phyloP scores from a whole-genome alignment of 2,888 invertebrate genomes.

The Melanophora roralis region DNA sequence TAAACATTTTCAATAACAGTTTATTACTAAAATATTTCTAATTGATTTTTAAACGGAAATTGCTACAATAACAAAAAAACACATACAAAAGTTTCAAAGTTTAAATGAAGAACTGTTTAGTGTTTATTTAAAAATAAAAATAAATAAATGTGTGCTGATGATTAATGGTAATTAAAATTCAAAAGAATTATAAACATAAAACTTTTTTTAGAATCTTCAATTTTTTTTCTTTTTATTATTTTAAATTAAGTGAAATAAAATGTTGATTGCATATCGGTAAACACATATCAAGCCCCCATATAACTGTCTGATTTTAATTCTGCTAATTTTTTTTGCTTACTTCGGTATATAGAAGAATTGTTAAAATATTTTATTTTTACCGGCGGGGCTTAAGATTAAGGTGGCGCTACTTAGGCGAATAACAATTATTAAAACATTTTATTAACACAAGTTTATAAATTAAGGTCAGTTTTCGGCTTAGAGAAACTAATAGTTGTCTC shows the following conservation, averaged over 20 bases:
- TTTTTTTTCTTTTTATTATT: not conserved
- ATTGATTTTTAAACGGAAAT: slow-evolving; percentile 1
- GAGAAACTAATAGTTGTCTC: too few relatives aligned
- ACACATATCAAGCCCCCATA: too few relatives aligned
- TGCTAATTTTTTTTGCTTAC: too few relatives aligned
- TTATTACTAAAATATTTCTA: not conserved
- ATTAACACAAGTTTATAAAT: too few relatives aligned
- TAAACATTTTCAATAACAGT: too few relatives aligned
- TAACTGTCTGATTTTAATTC: too few relatives aligned
- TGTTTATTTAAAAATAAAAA: not conserved
- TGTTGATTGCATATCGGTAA: not conserved
- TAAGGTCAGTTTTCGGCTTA: too few relatives aligned
- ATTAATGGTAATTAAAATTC: not conserved
- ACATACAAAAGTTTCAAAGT: not conserved
- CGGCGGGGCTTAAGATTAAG: too few relatives aligned
- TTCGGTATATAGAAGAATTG: too few relatives aligned
- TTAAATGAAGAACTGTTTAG: not conserved
- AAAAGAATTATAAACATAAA: not conserved
- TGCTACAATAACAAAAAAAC: not conserved
- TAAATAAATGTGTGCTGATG: not conserved
- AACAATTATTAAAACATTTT: too few relatives aligned
- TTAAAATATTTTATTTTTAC: too few relatives aligned
- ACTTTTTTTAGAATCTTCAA: not conserved
- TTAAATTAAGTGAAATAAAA: slow-evolving; percentile 1
- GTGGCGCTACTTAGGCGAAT: too few relatives aligned